Base-by-base conservation (phyloP, 2,888 invertebrate genomes). In the Alloplasta piceator region DNA sequence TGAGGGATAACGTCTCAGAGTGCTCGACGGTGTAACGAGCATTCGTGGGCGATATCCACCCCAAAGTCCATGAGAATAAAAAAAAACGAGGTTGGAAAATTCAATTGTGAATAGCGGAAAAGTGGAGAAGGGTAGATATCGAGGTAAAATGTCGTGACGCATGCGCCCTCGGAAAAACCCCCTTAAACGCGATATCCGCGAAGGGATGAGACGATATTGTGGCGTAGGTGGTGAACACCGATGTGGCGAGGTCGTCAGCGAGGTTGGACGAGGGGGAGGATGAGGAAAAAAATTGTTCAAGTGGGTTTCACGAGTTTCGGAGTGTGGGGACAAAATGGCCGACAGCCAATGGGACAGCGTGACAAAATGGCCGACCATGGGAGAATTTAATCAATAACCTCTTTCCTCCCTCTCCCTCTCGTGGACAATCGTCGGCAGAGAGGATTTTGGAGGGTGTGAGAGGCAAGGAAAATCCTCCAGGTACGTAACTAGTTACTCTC, bases 401-500 rank as follows among this genome's bases (percentile, higher is more conserved):
- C 48, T 48, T 4, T 48, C 48, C n/a, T 10, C 3, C 48, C 12
- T 48, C n/a, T 48, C 48, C 14, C 16, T 52, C 16, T 52, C 52
- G n/a, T 26, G 26, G 26, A 26, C 26, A 26, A 26, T 26, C 1
- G 26, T 26, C 26, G 26, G 26, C 26, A 26, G 60, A 46, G 74
- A 87, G 86, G 86, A 86, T 87, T 83, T 72, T 26, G 55, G 74
- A 61, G 52, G 26, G 38, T 50, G 48, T 12, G 46, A 41, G 87
- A 78, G 86, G 85, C 86, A 72, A 92, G 91, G 90, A 83, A 74
- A 89, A 92, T n/a, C 87, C 88, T 50, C 87, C 83, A 89, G 71
- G 93, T 90, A 86, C 87, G 88, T 86, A 87, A 85, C 85, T 93
- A 94, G 12, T 88, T 91, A 64, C 94, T 94, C 4, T 89, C 94